Evolutionary conservation across 2,113 vertebrate genomes (phyloP), one percentile per base, ranked within the genome.

Genomic region (Etheostoma cragini): DNA sequence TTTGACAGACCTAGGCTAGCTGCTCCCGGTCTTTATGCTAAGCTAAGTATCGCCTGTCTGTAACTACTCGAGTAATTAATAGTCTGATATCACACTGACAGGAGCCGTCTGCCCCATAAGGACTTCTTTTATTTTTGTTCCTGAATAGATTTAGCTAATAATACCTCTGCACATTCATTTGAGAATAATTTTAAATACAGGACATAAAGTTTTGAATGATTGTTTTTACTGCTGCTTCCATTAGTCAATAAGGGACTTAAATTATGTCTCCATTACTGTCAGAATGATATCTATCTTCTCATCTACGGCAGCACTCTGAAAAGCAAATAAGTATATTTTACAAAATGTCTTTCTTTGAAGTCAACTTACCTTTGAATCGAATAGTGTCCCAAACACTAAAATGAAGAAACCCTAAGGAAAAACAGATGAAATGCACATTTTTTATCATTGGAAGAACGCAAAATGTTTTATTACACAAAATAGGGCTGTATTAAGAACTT

Each of bases 321-420:
- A 17, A 54, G 33, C 24, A 78, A 38, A 24, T 22, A 38, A 17
- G 19, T 12, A 6, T 6, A 21, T 64, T 19, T 60, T 3, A 1
- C 1, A 46, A 47, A 21, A 52, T 52, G 2, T 26, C 1, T 42
- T 63, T 14, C 1, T 22, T 60, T 22, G 1, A 69, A 66, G 6
- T 47, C 24, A 45, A 76, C 83, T 61, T 90, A 94, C 93, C 91
- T 87, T 94, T 50, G 85, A 81, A 84, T 94, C 91, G 6, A 84
- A 50, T 1, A 96, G 82, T 17, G 92, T 94, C 74, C 95, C 95
- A 86, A 96, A 95, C 52, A 96, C 88, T 53, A 96, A 93, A 93
- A 96, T 95, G 82, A 96, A 96, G 87, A 96, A 92, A 1, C 96
- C 96, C 96, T 96, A 76, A 21, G 38, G 52, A 77, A 84, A 72